Evolutionary conservation across 2,113 vertebrate genomes (phyloP).

Genomic region (Strix uralensis): DNA sequence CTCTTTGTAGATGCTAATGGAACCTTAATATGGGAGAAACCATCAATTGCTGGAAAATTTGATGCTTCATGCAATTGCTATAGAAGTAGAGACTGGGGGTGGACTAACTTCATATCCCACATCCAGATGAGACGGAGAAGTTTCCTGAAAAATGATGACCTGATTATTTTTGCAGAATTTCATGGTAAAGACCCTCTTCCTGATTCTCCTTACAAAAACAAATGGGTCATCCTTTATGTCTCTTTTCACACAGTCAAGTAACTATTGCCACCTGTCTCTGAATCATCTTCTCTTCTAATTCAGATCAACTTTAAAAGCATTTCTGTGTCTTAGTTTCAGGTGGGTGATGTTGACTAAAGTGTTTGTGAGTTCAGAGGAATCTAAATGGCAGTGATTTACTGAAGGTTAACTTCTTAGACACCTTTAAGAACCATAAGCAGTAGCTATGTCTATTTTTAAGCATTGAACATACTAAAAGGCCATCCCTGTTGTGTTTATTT

Average conservation of each 20-base stretch:
- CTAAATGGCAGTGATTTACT: not conserved
- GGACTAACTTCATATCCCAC: conserved; percentile 82
- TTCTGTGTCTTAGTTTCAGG: not conserved
- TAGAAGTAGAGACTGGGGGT: conserved; percentile 66
- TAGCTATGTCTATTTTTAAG: not conserved
- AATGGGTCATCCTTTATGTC: not conserved
- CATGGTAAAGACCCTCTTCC: conserved; percentile 69
- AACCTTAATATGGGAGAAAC: conserved; percentile 77
- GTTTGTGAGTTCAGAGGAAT: not conserved
- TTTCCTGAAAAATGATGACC: conserved; percentile 86
- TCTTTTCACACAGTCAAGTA: not conserved
- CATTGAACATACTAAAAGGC: not conserved
- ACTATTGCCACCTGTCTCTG: not conserved
- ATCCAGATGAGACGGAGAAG: conserved; percentile 73
- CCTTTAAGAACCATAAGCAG: not conserved
- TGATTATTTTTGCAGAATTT: conserved; percentile 86
- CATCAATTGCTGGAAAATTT: conserved; percentile 69
- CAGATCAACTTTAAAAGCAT: not conserved
- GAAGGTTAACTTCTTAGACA: not conserved
- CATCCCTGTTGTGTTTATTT: not conserved
- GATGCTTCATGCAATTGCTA: conserved; percentile 71
- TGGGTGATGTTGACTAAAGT: not conserved
- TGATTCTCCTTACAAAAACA: not conserved
- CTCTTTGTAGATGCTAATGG: conserved; percentile 44
- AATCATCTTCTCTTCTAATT: not conserved